Conservation (phyloP, 2,797 vertebrate genomes). For the Oophaga sylvatica region DNA sequence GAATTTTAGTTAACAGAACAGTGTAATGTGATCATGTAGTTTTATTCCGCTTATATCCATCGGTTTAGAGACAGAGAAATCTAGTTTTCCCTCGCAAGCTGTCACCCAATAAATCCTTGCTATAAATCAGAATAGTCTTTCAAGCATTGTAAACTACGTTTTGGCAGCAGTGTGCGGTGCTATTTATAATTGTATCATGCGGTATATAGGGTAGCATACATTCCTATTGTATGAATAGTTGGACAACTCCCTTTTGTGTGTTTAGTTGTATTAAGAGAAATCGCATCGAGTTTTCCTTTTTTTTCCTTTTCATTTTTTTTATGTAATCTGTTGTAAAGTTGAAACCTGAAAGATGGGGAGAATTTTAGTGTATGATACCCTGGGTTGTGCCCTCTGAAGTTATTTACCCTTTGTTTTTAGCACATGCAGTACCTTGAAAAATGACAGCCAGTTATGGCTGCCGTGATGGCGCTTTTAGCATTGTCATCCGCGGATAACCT, state of each 20-base stretch:
- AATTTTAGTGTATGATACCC: too few relatives aligned
- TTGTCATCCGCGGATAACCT: too few relatives aligned
- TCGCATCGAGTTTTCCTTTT: conserved; percentile 22
- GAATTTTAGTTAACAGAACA: background rate
- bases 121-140: conserved; percentile 57
- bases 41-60: conserved; percentile 8
- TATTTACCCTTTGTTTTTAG: background rate
- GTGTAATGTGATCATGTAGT: background rate
- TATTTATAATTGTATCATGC: conserved; percentile 59
- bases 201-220: conserved; percentile 60
- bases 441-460: background rate
- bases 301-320: background rate
- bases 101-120: conserved; percentile 29
- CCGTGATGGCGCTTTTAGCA: too few relatives aligned
- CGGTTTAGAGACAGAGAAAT: conserved; percentile 30
- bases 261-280: conserved; percentile 49
- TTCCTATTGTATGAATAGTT: conserved; percentile 65
- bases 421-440: background rate
- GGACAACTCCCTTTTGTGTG: conserved; percentile 65
- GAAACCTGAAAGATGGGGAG: background rate
- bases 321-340: background rate
- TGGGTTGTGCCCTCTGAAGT: background rate
- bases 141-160: conserved; percentile 59
- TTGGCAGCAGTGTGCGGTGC: conserved; percentile 60
- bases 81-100: conserved; percentile 41